phyloP scores from a whole-genome alignment of 2,888 invertebrate genomes.

The Drosophila melanosoma region DNA sequence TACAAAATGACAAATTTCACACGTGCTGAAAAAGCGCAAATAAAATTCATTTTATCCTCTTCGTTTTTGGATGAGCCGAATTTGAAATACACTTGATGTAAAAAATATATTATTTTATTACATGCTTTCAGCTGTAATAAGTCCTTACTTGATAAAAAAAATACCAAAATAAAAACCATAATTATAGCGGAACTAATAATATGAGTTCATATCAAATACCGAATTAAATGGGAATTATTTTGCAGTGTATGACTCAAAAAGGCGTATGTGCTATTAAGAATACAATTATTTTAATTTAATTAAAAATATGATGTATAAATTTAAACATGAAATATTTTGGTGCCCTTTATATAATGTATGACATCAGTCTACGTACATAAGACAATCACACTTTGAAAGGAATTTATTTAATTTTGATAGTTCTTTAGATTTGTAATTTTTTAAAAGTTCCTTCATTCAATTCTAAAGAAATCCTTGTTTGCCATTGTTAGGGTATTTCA shows the following conservation, averaged over 20 bases:
- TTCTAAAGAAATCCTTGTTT: background rate
- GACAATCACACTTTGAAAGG: background rate
- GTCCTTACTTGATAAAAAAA: too few relatives aligned
- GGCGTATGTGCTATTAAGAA: too few relatives aligned
- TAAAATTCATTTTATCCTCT: background rate
- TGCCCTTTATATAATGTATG: too few relatives aligned
- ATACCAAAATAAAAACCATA: too few relatives aligned
- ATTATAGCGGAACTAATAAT: too few relatives aligned
- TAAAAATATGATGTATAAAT: background rate
- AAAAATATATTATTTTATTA: background rate
- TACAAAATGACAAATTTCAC: constrained; percentile 55
- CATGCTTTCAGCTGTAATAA: too few relatives aligned
- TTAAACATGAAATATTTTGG: background rate
- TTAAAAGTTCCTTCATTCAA: background rate
- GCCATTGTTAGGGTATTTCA: constrained; percentile 7
- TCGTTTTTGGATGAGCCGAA: background rate
- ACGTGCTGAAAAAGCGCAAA: constrained; percentile 34
- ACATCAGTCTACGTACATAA: background rate
- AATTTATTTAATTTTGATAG: background rate
- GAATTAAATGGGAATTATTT: background rate
- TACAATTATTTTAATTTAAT: background rate
- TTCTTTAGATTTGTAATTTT: background rate
- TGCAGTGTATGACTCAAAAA: too few relatives aligned
- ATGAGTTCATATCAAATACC: too few relatives aligned
- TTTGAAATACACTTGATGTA: background rate